A percentile compares a stretch with the other conserved stretches of the same genome.
Conservation (phyloP, 2,113 vertebrate genomes). For the Tragelaphus scriptus region DNA sequence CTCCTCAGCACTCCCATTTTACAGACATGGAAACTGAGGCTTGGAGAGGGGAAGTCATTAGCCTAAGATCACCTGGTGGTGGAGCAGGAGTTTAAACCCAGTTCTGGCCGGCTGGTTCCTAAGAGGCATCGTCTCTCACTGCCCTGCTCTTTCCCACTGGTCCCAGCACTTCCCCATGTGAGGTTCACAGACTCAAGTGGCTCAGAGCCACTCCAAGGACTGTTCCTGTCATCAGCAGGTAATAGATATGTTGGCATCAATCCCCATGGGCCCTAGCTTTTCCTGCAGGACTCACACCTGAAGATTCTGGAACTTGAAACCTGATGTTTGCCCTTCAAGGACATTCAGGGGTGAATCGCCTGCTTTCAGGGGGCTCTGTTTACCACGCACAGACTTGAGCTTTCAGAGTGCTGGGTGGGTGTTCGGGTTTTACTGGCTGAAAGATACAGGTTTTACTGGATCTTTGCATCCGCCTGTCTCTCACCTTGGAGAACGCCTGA, state of each 20-base stretch:
- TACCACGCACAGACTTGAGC: rapidly evolving
- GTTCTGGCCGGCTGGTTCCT: background rate
- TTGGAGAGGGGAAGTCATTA: background rate
- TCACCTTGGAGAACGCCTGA: background rate
- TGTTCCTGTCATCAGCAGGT: background rate
- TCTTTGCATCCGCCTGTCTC: background rate
- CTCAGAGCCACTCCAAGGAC: background rate
- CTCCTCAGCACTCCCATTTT: background rate
- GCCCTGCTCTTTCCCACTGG: rapidly evolving
- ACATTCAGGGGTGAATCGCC: rapidly evolving
- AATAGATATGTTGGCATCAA: background rate
- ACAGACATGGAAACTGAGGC: background rate
- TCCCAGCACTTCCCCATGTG: rapidly evolving
- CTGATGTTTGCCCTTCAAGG: background rate
- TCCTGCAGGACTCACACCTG: background rate
- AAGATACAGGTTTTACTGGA: background rate
- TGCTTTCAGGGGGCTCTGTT: background rate
- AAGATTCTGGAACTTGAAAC: background rate
- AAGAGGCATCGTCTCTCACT: background rate
- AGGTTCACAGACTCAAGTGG: background rate
- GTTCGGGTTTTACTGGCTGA: background rate
- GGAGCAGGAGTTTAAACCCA: background rate
- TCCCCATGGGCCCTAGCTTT: background rate
- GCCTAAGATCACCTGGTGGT: background rate
- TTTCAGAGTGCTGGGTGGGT: no score